phyloP scores from a whole-genome alignment of 2,888 invertebrate genomes.

The Lithophane socia region DNA sequence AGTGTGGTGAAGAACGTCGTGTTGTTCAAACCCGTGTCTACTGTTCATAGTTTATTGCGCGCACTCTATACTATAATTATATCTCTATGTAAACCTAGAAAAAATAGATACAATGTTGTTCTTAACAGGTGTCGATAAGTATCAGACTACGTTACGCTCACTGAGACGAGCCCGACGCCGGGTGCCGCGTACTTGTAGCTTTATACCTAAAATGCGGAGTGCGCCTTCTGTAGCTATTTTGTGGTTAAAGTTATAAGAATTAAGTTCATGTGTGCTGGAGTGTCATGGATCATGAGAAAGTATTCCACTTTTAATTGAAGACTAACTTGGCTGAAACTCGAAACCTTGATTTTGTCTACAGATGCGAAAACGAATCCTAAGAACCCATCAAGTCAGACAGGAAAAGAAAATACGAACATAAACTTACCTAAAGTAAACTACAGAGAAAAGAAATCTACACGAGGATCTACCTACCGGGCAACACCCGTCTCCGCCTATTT shows the following conservation, averaged over 20 bases:
- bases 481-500: conserved; percentile 89
- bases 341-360: conserved; percentile 61
- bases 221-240: too few relatives aligned
- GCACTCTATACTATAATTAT: too few relatives aligned
- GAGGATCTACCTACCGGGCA: conserved; percentile 79
- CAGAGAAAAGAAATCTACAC: conserved; percentile 84
- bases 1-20: too few relatives aligned
- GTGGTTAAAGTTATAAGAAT: neutral
- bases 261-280: neutral
- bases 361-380: conserved; percentile 68
- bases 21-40: too few relatives aligned
- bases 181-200: too few relatives aligned
- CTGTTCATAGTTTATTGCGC: too few relatives aligned
- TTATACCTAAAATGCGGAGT: too few relatives aligned
- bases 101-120: too few relatives aligned
- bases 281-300: neutral
- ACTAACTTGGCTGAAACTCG: neutral
- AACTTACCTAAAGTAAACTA: conserved; percentile 86
- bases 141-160: too few relatives aligned
- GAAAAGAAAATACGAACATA: conserved; percentile 83
- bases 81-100: too few relatives aligned
- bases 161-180: too few relatives aligned
- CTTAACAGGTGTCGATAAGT: too few relatives aligned
- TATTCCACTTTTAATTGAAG: conserved; percentile 2
- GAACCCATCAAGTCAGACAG: conserved; percentile 57